Evolutionary conservation across 2,113 vertebrate species (phyloP).

Genomic region (Oreocharis arfaki): DNA sequence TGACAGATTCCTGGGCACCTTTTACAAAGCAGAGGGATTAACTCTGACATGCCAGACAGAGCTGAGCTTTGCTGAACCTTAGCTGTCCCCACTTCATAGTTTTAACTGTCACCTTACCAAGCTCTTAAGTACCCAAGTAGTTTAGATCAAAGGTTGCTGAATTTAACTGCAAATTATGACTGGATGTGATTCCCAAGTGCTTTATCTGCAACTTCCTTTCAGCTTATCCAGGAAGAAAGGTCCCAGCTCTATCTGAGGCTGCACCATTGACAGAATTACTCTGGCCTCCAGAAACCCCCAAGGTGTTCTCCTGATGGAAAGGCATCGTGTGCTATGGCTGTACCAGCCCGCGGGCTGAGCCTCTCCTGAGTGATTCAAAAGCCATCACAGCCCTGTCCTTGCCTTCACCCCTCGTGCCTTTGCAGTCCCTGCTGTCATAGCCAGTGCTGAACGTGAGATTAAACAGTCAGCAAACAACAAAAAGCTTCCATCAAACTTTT

Average conservation of each 20-base stretch:
- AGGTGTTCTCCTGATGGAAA: not conserved
- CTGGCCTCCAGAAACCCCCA: not conserved
- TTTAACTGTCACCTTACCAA: not conserved
- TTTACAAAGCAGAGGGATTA: not conserved
- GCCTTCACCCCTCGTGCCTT: not conserved
- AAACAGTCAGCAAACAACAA: not conserved
- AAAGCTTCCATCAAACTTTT: not conserved
- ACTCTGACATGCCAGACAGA: not conserved
- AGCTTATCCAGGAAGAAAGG: not conserved
- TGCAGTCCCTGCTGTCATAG: not conserved
- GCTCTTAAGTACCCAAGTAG: not conserved
- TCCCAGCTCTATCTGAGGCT: not conserved
- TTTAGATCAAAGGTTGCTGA: not conserved
- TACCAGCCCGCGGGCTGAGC: not conserved
- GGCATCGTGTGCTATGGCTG: fast-evolving
- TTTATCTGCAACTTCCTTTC: not conserved
- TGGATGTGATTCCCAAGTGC: not conserved
- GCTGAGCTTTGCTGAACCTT: not conserved
- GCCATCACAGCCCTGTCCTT: not conserved
- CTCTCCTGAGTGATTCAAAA: not conserved
- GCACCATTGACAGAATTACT: not conserved
- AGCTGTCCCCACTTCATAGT: not conserved
- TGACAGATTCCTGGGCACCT: not conserved
- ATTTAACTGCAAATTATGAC: not conserved
- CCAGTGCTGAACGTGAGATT: not conserved